Evolutionary conservation across 1,140 invertebrate genomes (phyloP).

Genomic region (Amphibalanus amphitrite): DNA sequence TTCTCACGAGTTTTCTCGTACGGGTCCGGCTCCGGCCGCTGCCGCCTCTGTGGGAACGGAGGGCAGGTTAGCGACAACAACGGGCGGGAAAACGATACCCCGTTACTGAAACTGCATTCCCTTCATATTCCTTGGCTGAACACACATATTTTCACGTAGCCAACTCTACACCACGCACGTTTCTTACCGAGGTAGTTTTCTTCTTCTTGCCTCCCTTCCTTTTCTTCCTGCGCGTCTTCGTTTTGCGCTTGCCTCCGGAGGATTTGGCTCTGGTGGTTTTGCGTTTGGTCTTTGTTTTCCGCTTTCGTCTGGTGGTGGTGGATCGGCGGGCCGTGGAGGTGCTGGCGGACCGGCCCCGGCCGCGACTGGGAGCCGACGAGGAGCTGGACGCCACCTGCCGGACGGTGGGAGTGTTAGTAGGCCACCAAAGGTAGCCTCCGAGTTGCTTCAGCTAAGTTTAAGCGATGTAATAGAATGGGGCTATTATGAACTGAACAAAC

Average conservation of each 20-base stretch:
- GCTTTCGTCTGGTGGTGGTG: not conserved
- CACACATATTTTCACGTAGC: no score
- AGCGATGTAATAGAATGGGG: no score
- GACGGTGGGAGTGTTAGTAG: no score
- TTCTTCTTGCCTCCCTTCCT: not conserved
- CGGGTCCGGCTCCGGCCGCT: not conserved
- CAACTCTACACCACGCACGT: no score
- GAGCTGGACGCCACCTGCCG: not conserved
- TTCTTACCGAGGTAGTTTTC: not conserved
- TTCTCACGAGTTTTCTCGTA: not conserved
- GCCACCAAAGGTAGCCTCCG: no score
- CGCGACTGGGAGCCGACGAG: not conserved
- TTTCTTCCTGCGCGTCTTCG: not conserved
- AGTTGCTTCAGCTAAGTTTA: no score
- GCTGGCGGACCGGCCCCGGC: not conserved
- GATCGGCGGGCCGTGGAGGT: not conserved
- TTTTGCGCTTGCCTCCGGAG: not conserved
- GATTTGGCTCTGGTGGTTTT: not conserved
- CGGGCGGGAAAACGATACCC: no score
- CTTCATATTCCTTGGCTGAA: no score
- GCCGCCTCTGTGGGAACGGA: not conserved
- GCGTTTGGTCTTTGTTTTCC: not conserved
- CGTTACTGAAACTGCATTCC: no score
- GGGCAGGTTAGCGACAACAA: no score
- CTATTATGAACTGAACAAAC: no score